phyloP scores from a whole-genome alignment of 1,140 invertebrate genomes.

The Bombus superbus region DNA sequence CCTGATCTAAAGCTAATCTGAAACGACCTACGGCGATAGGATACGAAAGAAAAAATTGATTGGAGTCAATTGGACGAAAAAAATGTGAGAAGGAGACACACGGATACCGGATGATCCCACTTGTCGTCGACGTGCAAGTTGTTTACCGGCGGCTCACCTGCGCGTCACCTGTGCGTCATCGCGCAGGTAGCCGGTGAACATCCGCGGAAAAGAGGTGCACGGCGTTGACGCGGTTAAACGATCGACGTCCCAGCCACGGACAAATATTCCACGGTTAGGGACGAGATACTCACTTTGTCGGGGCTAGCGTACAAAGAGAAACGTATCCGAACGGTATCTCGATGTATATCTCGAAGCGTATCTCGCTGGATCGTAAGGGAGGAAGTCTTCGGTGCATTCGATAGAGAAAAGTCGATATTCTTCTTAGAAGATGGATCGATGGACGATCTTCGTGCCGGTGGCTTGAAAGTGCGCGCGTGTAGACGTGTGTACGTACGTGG shows the following conservation, averaged over 20 bases:
- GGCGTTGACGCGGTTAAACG: neutral
- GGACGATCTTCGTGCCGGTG: slow-evolving; percentile 21
- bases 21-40: too few relatives aligned
- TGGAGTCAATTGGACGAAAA: neutral
- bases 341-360: neutral
- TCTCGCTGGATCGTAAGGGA: slow-evolving; percentile 24
- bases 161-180: slow-evolving; percentile 66
- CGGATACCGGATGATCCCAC: slow-evolving; percentile 19
- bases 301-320: slow-evolving; percentile 65
- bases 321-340: slow-evolving; percentile 43
- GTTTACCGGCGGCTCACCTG: slow-evolving; percentile 58
- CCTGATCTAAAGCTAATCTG: too few relatives aligned
- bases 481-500: slow-evolving; percentile 10
- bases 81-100: neutral
- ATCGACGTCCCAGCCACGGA: neutral
- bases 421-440: slow-evolving; percentile 24
- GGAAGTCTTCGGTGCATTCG: slow-evolving; percentile 46
- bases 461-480: slow-evolving; percentile 8
- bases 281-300: slow-evolving; percentile 73
- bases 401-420: slow-evolving; percentile 7
- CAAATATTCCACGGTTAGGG: neutral
- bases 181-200: slow-evolving; percentile 52
- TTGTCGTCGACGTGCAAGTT: slow-evolving; percentile 24
- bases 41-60: neutral
- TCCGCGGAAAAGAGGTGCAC: slow-evolving; percentile 31